These are phyloP conservation scores for Rhinogobius similis DNA, from an alignment of 2,113 vertebrate genomes.

Conservation along the genomic window DNA sequence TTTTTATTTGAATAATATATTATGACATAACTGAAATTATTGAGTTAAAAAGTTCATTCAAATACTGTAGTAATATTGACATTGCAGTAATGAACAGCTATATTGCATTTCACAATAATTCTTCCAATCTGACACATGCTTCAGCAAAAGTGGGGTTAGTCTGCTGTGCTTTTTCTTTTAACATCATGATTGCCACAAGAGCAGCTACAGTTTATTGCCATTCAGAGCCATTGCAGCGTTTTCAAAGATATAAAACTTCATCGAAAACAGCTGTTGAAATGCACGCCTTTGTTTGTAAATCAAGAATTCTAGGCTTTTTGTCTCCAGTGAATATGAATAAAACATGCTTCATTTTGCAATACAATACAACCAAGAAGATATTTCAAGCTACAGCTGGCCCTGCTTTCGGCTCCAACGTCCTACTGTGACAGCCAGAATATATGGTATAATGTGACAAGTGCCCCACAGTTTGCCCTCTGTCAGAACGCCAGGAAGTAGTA, in stretches of 20 bases:
- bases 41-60: no score
- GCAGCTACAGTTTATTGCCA: neutral
- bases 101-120: neutral
- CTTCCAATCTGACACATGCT: neutral
- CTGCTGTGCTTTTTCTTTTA: neutral
- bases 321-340: neutral
- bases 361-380: neutral
- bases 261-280: neutral
- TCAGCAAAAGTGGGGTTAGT: neutral
- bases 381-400: neutral
- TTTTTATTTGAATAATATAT: no score
- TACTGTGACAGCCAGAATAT: neutral
- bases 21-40: no score
- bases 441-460: neutral
- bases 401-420: neutral
- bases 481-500: slow-evolving; percentile 17
- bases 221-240: neutral
- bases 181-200: neutral
- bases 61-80: no score
- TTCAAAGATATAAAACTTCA: neutral
- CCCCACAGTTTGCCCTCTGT: neutral
- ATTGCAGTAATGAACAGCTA: no score
- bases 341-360: neutral
- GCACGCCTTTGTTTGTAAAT: neutral
- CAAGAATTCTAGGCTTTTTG: neutral